phyloP scores from a whole-genome alignment of 2,888 invertebrate genomes.

The Lochmaea capreae region DNA sequence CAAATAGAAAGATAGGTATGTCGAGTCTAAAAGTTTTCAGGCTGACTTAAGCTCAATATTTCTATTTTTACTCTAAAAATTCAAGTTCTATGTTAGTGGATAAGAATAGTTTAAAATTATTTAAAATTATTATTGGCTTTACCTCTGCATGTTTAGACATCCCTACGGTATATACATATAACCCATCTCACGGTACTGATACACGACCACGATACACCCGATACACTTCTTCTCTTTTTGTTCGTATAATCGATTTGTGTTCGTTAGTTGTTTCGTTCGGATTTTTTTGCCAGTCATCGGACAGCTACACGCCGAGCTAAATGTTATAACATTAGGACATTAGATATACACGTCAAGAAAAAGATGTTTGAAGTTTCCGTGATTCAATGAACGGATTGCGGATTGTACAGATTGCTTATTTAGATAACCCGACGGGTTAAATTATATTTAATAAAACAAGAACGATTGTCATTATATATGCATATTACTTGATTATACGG shows the following conservation, averaged over 20 bases:
- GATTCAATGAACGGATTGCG: background rate
- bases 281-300: slow-evolving; percentile 59
- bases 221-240: slow-evolving; percentile 3
- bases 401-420: slow-evolving; percentile 1
- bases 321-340: slow-evolving; percentile 30
- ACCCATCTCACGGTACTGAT: slow-evolving; percentile 9
- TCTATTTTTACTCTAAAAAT: no score
- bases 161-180: background rate
- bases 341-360: slow-evolving; percentile 28
- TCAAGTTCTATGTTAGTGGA: no score
- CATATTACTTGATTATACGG: background rate
- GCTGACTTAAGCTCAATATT: no score
- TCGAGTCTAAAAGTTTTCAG: no score
- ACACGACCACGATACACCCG: slow-evolving; percentile 1
- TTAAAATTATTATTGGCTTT: background rate
- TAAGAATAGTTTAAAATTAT: no score
- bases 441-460: slow-evolving; percentile 4
- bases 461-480: slow-evolving; percentile 3
- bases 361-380: slow-evolving; percentile 10
- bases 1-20: no score
- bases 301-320: slow-evolving; percentile 56
- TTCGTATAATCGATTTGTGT: slow-evolving; percentile 15
- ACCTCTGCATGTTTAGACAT: background rate
- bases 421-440: background rate
- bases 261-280: slow-evolving; percentile 40